Conservation (phyloP, 2,888 invertebrate species). For the Epiperipatus broadwayi region DNA sequence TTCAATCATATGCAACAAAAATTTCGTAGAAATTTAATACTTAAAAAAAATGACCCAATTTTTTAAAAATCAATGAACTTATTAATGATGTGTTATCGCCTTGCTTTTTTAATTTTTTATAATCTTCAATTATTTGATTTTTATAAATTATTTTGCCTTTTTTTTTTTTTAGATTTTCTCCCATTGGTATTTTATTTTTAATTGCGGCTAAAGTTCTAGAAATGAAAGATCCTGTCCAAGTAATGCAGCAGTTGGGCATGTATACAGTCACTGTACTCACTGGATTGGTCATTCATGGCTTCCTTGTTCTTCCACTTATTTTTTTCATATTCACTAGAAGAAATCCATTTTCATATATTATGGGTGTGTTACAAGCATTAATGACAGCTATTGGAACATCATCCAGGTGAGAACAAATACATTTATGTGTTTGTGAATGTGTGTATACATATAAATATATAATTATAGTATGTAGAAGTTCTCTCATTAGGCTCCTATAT, state of each 20-base stretch:
- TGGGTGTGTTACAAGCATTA: constrained; percentile 44
- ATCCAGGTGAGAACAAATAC: constrained; percentile 48
- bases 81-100: too few species aligned
- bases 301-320: constrained; percentile 66
- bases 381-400: constrained; percentile 92
- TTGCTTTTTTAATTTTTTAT: too few species aligned
- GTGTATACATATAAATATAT: too few species aligned
- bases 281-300: constrained; percentile 78
- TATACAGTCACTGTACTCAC: constrained; percentile 80
- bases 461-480: too few species aligned
- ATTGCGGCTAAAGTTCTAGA: constrained; percentile 77
- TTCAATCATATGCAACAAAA: too few species aligned
- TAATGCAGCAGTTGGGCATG: constrained; percentile 68
- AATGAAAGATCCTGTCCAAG: constrained; percentile 60
- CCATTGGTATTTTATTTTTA: constrained; percentile 67
- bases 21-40: too few species aligned
- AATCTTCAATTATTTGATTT: too few species aligned
- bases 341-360: constrained; percentile 44
- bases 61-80: too few species aligned
- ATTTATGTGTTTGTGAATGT: too few species aligned
- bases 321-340: constrained; percentile 62
- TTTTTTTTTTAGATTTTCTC: constrained; percentile 50
- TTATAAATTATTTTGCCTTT: neutral
- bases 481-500: too few species aligned
- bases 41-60: too few species aligned